These are phyloP conservation scores for Zeuzera pyrina DNA, from an alignment of 2,888 invertebrate species.

Conservation along the genomic window DNA sequence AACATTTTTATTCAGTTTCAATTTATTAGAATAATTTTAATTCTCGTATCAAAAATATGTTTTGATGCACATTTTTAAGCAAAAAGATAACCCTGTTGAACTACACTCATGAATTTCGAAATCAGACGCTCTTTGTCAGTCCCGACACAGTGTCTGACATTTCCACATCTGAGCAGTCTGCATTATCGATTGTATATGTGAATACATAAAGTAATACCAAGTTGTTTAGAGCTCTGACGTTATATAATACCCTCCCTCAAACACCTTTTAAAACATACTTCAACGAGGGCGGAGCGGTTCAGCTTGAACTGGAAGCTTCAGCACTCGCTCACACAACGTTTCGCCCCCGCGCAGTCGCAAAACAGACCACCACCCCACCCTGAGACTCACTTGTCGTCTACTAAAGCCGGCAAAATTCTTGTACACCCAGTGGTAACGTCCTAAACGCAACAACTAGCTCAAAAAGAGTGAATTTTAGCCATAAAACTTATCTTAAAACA, in stretches of 20 bases:
- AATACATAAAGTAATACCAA: conserved; percentile 39
- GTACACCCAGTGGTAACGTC: conserved; percentile 55
- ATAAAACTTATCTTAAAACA: conserved; percentile 19
- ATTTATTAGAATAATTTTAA: conserved; percentile 3
- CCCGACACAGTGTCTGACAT: conserved; percentile 64
- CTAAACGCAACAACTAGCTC: conserved; percentile 60
- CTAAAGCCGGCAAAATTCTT: conserved; percentile 67
- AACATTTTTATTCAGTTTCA: conserved; percentile 3
- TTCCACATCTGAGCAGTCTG: conserved; percentile 53
- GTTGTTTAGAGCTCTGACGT: conserved; percentile 28
- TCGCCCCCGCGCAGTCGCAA: conserved; percentile 57
- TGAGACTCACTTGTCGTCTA: conserved; percentile 38
- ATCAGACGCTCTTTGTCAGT: conserved; percentile 26
- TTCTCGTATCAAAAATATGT: conserved; percentile 11
- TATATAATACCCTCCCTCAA: conserved; percentile 28
- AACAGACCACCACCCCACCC: conserved; percentile 52
- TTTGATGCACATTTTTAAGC: conserved; percentile 6
- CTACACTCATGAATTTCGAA: too few species aligned
- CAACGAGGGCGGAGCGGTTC: conserved; percentile 34
- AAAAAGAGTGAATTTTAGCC: too few species aligned
- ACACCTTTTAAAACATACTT: conserved; percentile 3
- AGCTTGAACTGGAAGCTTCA: conserved; percentile 26
- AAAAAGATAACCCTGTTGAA: conserved; percentile 1
- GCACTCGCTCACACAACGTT: conserved; percentile 53
- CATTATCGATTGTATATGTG: conserved; percentile 66